phyloP scores from a whole-genome alignment of 2,797 vertebrate genomes.

The Manis javanica region DNA sequence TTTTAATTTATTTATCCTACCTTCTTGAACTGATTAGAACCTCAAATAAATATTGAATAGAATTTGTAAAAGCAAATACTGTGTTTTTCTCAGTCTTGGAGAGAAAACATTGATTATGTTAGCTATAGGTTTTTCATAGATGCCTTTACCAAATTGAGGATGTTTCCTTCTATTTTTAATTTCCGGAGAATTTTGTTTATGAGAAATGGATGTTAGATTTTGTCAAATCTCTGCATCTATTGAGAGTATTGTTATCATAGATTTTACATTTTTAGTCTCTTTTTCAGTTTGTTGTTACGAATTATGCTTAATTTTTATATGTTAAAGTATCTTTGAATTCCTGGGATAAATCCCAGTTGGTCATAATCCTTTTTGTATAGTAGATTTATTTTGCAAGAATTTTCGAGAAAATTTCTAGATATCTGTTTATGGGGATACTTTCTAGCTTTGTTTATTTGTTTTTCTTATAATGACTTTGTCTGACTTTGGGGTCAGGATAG shows the following conservation, averaged over 20 bases:
- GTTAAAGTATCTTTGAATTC: neutral
- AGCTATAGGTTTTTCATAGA: neutral
- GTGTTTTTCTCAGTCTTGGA: neutral
- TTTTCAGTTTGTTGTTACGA: neutral
- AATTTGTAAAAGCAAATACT: neutral
- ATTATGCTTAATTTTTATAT: neutral
- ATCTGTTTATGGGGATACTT: neutral
- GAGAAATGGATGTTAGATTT: neutral
- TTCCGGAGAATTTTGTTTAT: neutral
- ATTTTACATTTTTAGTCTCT: neutral
- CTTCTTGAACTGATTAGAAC: neutral
- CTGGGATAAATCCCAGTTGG: neutral
- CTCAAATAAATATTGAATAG: neutral
- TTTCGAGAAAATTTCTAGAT: neutral
- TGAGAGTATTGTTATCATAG: neutral
- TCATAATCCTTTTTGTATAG: neutral
- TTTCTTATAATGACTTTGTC: neutral
- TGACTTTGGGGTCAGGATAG: neutral
- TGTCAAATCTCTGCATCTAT: neutral
- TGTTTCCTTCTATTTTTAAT: neutral
- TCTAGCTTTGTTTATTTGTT: neutral
- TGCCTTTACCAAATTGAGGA: neutral
- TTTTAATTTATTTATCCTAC: neutral
- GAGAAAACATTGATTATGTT: neutral
- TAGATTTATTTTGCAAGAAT: neutral